Evolutionary conservation across 2,113 vertebrate genomes (phyloP).

Genomic region (Hyla sarda): DNA sequence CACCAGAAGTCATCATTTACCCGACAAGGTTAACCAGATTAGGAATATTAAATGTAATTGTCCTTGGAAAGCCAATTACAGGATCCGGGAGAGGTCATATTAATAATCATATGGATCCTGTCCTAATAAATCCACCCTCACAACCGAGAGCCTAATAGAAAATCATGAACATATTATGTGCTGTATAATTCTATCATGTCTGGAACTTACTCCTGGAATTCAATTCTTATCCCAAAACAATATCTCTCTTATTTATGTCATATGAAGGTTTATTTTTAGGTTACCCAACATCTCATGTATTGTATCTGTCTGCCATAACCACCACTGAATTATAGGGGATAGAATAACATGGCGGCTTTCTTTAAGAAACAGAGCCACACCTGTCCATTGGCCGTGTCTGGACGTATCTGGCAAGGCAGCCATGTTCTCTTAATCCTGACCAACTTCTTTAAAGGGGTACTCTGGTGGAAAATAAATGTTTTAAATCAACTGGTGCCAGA

Average conservation of each 20-base stretch:
- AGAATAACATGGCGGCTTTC: no score
- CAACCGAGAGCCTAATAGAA: conserved; percentile 32
- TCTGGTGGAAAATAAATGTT: no score
- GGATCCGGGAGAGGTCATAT: background rate
- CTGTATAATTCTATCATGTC: conserved; percentile 38
- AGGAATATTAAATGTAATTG: conserved; percentile 37
- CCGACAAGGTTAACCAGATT: conserved; percentile 42
- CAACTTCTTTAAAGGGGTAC: no score
- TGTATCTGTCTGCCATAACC: background rate
- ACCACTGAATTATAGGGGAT: background rate
- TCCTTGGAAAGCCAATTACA: conserved; percentile 45
- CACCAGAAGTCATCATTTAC: conserved; percentile 23
- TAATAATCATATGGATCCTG: conserved; percentile 41
- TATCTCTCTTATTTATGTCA: conserved; percentile 1
- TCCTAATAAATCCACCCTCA: conserved; percentile 35
- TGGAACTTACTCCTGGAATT: conserved; percentile 2
- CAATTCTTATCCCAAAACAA: conserved; percentile 8
- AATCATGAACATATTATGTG: conserved; percentile 32
- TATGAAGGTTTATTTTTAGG: background rate
- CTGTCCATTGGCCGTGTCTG: no score
- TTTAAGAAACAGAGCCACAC: no score
- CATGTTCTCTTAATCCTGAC: no score
- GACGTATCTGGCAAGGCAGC: no score
- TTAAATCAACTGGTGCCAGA: no score
- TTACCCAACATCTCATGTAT: background rate